Evolutionary conservation across 2,113 vertebrate genomes (phyloP), one percentile per base, ranked within the genome.

Genomic region (Pelecanoides urinatrix): DNA sequence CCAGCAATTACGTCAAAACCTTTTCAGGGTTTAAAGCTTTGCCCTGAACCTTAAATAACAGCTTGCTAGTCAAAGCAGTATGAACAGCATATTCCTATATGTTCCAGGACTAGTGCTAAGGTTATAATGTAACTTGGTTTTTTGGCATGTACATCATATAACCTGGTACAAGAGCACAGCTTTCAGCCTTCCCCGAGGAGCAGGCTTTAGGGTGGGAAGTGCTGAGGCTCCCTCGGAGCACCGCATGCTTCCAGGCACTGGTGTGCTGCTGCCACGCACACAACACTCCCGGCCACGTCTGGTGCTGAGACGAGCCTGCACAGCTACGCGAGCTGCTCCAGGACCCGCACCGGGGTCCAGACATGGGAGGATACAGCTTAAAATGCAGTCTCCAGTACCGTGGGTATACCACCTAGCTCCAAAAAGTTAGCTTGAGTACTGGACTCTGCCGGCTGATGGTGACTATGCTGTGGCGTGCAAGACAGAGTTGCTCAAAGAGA

Each of bases 41-140:
- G 77, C 77, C 73, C 74, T 85, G 89, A 94, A 72, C 87, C 93
- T 95, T 89, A 86, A 92, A 83, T 68, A 85, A 52, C 65, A 85
- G 52, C 38, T 91, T 85, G 58, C 29, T 72, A 82, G 91, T 86
- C 95, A 95, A 95, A 82, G 40, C 75, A 79, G 10, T 59, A 76
- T 16, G 79, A 90, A 58, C 34, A 90, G 78, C 20, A 20, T 70
- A 80, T 85, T 83, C 86, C 45, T 87, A 3, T 56, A 53, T 19
- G 45, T 85, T 91, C 89, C 70, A 53, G 76, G 56, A 91, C 73
- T 89, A 56, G 73, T 7, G 52, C 70, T 89, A 56, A 89, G 56
- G 44, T 75, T 75, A 32, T 53, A 71, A 58, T 0, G 3, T 25
- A 81, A 20, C 76, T 91, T 22, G 34, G 38, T 77, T 89, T 65